These are phyloP conservation scores for Aporophyla nigra DNA, from an alignment of 2,888 invertebrate species.

Conservation along the genomic window DNA sequence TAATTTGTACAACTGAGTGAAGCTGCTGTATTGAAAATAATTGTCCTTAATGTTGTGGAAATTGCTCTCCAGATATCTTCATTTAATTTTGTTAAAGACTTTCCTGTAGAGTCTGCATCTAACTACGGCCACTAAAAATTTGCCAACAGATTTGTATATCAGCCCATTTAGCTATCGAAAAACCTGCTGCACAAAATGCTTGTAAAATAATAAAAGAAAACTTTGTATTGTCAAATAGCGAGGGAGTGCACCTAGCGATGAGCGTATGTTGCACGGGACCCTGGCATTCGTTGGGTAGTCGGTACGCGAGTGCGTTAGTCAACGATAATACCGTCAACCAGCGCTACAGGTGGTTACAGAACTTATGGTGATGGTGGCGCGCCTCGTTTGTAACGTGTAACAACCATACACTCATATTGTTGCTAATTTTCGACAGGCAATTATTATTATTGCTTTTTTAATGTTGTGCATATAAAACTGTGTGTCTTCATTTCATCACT, in stretches of 20 bases:
- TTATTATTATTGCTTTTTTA: constrained; percentile 41
- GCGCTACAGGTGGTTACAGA: constrained; percentile 83
- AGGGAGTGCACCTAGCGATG: constrained; percentile 84
- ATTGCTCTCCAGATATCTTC: not conserved
- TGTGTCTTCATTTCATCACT: constrained; percentile 40
- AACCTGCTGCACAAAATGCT: not conserved
- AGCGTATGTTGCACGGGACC: constrained; percentile 84
- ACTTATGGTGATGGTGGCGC: constrained; percentile 56
- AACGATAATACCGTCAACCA: constrained; percentile 85
- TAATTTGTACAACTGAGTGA: not conserved
- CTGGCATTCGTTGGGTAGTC: constrained; percentile 82
- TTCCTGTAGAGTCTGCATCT: not conserved
- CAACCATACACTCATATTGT: constrained; percentile 42
- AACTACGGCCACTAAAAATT: not conserved
- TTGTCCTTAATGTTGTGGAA: not conserved
- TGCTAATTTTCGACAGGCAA: constrained; percentile 43
- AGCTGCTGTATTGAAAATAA: not conserved
- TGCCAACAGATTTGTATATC: constrained; percentile 41
- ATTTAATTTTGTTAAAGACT: not conserved
- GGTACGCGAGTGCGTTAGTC: constrained; percentile 83
- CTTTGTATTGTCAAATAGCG: constrained; percentile 81
- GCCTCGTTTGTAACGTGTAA: constrained; percentile 47
- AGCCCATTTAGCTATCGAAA: constrained; percentile 8
- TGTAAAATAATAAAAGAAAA: constrained; percentile 54
- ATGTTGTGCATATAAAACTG: constrained; percentile 16